phyloP scores from a whole-genome alignment of 2,113 vertebrate genomes.

The Desmodus rotundus region DNA sequence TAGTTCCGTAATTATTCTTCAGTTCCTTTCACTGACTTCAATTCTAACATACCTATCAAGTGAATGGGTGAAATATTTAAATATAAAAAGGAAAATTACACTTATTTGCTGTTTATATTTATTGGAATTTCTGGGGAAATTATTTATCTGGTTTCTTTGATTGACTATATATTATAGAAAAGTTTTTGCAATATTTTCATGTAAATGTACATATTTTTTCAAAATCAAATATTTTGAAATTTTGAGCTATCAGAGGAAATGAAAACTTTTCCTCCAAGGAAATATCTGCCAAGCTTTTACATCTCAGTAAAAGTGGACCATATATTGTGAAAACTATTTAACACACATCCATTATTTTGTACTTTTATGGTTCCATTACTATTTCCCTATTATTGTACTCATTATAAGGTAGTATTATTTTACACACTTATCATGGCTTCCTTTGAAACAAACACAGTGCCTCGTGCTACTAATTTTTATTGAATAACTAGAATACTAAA shows the following conservation, averaged over 20 bases:
- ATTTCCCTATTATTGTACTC: background rate
- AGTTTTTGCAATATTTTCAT: background rate
- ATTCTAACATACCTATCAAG: background rate
- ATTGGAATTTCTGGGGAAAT: background rate
- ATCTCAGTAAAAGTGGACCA: background rate
- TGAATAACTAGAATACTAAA: background rate
- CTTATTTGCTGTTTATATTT: background rate
- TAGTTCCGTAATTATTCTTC: background rate
- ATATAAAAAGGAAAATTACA: background rate
- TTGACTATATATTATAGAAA: background rate
- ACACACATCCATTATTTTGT: background rate
- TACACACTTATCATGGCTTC: background rate
- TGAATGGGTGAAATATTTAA: background rate
- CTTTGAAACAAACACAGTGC: background rate
- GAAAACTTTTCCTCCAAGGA: background rate
- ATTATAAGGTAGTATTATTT: background rate
- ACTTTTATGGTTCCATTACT: background rate
- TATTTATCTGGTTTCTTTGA: background rate
- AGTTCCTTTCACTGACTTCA: background rate
- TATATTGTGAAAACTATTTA: background rate
- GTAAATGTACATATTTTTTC: background rate
- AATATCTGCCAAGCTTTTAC: background rate
- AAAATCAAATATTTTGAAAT: slow-evolving; percentile 22
- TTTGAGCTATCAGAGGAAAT: background rate
- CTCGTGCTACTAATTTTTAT: background rate